These are phyloP conservation scores for Eurystomus gularis DNA, from an alignment of 2,113 vertebrate genomes.

Conservation along the genomic window DNA sequence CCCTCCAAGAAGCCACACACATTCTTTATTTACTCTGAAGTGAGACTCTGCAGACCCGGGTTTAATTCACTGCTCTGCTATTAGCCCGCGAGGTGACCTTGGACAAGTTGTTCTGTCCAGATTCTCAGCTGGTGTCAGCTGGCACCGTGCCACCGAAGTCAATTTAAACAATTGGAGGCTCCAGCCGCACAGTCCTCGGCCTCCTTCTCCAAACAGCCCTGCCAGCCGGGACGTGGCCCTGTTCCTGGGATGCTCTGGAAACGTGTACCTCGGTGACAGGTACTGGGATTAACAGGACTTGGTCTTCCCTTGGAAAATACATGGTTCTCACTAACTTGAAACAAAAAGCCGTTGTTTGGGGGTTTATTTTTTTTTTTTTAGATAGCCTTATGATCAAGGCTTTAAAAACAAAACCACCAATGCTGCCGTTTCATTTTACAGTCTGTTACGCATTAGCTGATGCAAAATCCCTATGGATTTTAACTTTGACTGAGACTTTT, in stretches of 20 bases:
- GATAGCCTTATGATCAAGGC: not conserved
- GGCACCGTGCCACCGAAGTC: not conserved
- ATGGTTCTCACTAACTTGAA: accelerated
- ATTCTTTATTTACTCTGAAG: not conserved
- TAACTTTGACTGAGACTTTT: not conserved
- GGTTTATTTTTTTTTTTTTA: not conserved
- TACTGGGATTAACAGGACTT: not conserved
- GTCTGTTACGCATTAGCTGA: not conserved
- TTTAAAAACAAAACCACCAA: not conserved
- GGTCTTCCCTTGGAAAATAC: accelerated
- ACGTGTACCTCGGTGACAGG: accelerated
- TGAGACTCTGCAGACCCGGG: not conserved
- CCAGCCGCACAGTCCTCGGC: not conserved
- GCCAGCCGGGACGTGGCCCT: accelerated
- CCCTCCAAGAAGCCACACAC: not conserved
- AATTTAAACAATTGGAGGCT: not conserved
- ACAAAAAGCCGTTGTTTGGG: not conserved
- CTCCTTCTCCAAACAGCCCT: not conserved
- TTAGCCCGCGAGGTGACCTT: conserved; percentile 13
- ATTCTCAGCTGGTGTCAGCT: conserved; percentile 52
- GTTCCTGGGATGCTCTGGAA: accelerated
- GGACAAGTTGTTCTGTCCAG: conserved; percentile 53
- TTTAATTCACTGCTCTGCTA: not conserved
- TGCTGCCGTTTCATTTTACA: not conserved
- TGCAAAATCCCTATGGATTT: not conserved